Base-by-base conservation (phyloP, 2,113 vertebrate genomes). In the Accipiter virgatus region DNA sequence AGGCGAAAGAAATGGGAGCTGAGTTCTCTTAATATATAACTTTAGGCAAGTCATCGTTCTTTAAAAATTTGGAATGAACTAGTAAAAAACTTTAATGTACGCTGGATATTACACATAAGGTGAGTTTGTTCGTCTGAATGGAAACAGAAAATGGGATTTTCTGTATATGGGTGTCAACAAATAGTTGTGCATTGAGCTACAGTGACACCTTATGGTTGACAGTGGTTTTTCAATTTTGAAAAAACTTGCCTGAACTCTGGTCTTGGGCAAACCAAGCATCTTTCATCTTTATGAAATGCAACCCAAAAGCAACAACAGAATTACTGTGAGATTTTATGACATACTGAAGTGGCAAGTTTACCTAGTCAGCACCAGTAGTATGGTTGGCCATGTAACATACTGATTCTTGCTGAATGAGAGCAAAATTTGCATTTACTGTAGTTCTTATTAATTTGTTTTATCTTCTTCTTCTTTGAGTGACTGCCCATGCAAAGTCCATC, bases 201-300 rank as follows among this genome's bases (percentile, higher is more conserved):
- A 96, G 81, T 79, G 96, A 97, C 97, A 97, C 92, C 95, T 97
- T 92, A 91, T 95, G 97, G 96, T 56, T 82, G 43, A 80, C 38
- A 91, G 48, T 53, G 70, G 55, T 58, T 90, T 94, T 93, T 93
- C 82, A 83, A 0, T 86, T 93, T 91, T 55, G 19, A 42, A 90
- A 87, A 52, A 86, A 50, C 25, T 59, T 83, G 8, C 34, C 47
- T 77, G 45, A 58, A 40, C 68, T 91, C n/a, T 26, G n/a, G 16
- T 81, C 26, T 94, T 73, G 61, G 61, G 21, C 48, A 94, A 95
- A 85, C 52, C 21, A 81, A 77, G 34, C 11, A 6, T 79, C 62
- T 74, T 92, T 43, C 36, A 6, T 59, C 7, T 77, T 82, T 29
- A 18, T 53, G 34, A 93, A 90, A 71, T 48, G 26, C 16, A 87